Base-by-base conservation (phyloP, 2,113 vertebrate species). In the Oncorhynchus keta region DNA sequence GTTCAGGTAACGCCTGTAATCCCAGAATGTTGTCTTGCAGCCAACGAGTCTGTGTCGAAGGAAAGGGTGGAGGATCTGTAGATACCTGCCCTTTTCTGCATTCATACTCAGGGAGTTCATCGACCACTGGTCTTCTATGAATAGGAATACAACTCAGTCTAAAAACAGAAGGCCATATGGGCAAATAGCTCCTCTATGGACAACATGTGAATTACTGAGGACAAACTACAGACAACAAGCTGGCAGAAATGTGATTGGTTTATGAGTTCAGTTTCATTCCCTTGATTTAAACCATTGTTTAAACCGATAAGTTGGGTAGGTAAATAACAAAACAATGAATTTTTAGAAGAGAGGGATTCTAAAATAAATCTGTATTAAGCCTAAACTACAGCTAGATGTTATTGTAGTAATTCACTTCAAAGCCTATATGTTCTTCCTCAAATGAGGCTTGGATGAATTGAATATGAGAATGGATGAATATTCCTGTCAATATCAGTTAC, bases 1-100 rank as follows among this genome's bases (percentile, higher is more conserved):
- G 78, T 82, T 64, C 80, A 88, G 78, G 80, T 75, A 76, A 77
- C 30, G 72, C 72, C 82, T 79, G 78, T 69, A 74, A 79, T 79
- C 51, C 26, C 61, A 75, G 59, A 22, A 66, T 49, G 72, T 66
- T 79, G 62, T 73, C 66, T 69, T 72, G 20, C 45, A 81, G 75
- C 35, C 66, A 70, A 61, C 64, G 9, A 74, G 57, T 35, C n/a
- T 18, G 55, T 72, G 73, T 28, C 6, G 72, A 65, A 70, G 79
- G 65, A 66, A 78, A 78, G 70, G 61, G 74, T 71, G 48, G 61
- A 72, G 55, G 26, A 30, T 55, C 57, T 22, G 70, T 48, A 77
- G 71, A 74, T 76, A 69, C 51, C 68, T 81, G 57, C n/a, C 9
- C 51, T 68, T 22, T 6, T 62, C 59, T 62, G 59, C 59, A 22